phyloP scores from a whole-genome alignment of 2,797 vertebrate genomes.

The Neosilurus mollespiculum region DNA sequence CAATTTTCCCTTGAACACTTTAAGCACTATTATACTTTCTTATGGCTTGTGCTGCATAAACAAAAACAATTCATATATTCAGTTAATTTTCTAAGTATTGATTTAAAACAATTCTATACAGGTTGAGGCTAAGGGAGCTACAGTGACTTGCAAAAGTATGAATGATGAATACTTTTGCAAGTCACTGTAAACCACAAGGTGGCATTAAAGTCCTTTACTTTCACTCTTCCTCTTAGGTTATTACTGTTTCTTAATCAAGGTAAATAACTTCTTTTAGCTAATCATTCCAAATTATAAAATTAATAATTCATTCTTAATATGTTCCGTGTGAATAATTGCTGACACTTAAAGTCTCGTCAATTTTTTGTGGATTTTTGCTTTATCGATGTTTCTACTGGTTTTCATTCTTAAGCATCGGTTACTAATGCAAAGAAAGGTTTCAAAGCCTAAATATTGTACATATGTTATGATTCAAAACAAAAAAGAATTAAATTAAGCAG shows the following conservation, averaged over 20 bases:
- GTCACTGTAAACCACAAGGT: constrained; percentile 8
- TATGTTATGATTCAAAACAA: not conserved
- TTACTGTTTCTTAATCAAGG: not conserved
- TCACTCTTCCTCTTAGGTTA: not conserved
- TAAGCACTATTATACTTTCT: too few species aligned
- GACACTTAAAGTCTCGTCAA: not conserved
- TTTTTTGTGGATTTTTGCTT: not conserved
- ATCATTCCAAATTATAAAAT: not conserved
- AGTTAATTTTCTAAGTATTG: not conserved
- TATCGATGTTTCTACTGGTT: not conserved
- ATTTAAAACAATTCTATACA: not conserved
- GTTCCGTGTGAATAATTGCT: not conserved
- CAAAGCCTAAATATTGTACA: too few species aligned
- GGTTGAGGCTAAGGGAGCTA: not conserved
- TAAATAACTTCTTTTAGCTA: not conserved
- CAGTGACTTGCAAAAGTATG: too few species aligned
- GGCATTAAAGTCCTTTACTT: constrained; percentile 1
- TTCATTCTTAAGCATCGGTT: not conserved
- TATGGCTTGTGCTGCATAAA: not conserved
- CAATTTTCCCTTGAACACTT: too few species aligned
- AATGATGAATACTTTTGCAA: too few species aligned
- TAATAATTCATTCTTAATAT: not conserved
- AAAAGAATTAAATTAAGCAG: too few species aligned
- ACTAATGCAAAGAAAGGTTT: not conserved
- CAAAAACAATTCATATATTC: not conserved